Base-by-base conservation (phyloP, 1,140 invertebrate genomes). In the Chrysomallon squamiferum region DNA sequence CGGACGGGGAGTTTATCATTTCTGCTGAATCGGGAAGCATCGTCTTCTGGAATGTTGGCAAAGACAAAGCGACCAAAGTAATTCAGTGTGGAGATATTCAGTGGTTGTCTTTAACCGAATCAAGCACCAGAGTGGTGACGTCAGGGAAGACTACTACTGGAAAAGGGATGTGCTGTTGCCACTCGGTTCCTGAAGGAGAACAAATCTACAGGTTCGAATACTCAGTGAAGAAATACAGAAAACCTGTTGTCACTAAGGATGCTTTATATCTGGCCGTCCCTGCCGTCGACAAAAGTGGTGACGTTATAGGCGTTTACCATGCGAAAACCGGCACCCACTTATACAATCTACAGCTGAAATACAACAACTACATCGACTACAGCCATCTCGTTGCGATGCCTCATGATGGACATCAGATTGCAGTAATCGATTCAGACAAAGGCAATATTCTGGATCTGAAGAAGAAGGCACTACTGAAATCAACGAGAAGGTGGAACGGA, bases 1-100 rank as follows among this genome's bases (percentile, higher is more conserved):
- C 90, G 0, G 90, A 92, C 82, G 95, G 93, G 60, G 91, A 90
- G 77, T 92, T 90, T 76, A 86, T 98, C 0, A 88, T 97, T 15
- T 95, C 94, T 0, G 92, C 94, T 0, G 96, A 98, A 81, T 96
- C 95, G 1, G 95, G 95, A 0, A 94, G 94, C 77, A 88, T 98
- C 29, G 84, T 98, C 0, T 90, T 98, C 29, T 99, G 96, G 96
- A 93, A 96, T 75, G 88, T 94, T n/a, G 86, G 90, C 38, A 92
- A 92, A 0, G 90, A 93, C 69, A 89, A 92, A 83, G 95, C 96
- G 0, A 33, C 77, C 30, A 82, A 87, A 90, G 94, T 76, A 90
- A 64, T 79, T 43, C 60, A 92, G 74, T 93, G 97, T 79, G 90
- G 90, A 11, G 91, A 93, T 5, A 92, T 97, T 5, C 91, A 92